A percentile compares a stretch with the other conserved stretches of the same genome.
These are phyloP conservation scores for Proisotoma minuta DNA, from an alignment of 2,888 invertebrate species.

Conservation along the genomic window DNA sequence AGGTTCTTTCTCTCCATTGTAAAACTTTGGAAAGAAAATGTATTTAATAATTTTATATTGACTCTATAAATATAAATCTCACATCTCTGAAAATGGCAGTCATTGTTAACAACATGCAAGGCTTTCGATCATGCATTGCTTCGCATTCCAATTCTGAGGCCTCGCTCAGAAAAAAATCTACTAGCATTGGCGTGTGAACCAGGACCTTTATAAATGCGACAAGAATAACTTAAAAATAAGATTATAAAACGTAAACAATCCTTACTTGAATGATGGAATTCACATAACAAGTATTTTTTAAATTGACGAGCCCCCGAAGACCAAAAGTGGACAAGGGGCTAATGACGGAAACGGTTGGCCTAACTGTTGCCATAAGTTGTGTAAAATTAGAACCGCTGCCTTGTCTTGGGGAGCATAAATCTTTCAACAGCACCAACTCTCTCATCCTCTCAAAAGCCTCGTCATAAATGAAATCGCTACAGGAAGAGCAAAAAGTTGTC, in stretches of 20 bases:
- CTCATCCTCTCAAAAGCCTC: neutral
- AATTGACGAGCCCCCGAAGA: neutral
- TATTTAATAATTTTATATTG: no score
- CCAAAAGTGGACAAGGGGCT: neutral
- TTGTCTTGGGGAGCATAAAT: neutral
- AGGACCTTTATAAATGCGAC: neutral
- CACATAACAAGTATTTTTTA: neutral
- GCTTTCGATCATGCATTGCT: neutral
- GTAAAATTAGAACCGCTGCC: neutral
- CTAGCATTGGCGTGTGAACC: neutral
- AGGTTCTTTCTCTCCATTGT: neutral
- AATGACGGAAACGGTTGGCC: neutral
- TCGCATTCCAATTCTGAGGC: neutral
- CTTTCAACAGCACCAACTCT: neutral
- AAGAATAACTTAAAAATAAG: neutral
- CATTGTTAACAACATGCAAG: neutral
- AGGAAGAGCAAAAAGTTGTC: neutral
- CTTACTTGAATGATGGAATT: slow-evolving; percentile 4
- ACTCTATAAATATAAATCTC: neutral
- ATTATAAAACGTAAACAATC: neutral
- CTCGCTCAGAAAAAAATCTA: neutral
- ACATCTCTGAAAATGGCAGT: neutral
- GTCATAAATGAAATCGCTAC: neutral
- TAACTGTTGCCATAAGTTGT: neutral
- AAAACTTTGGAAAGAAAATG: no score